Base-by-base conservation (phyloP, 2,888 invertebrate genomes). In the Sarcophaga carnaria region DNA sequence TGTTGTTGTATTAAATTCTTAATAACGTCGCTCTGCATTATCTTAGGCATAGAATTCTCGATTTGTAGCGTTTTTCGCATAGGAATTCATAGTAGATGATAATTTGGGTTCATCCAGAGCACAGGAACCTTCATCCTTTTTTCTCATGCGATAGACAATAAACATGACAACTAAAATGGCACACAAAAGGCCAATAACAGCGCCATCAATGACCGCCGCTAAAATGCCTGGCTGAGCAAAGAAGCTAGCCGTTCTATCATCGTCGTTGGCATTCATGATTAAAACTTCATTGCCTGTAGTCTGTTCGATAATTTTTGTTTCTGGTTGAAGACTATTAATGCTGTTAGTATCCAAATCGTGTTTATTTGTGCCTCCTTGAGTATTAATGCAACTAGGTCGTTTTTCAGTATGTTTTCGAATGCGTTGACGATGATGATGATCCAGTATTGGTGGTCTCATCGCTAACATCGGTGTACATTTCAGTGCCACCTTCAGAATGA, bases 121-220 rank as follows among this genome's bases (percentile, higher is more conserved):
- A 94, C 99, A 99, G 90, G 99, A 99, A 84, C 99, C 99, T 94
- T 99, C 99, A 94, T 99, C 99, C 96, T 99, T 99, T 96, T 99
- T 99, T 94, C 99, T 96, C 99, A 99, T 99, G 93, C 99, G 96
- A 94, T 99, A 99, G 74, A 99, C 98, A 93, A 99, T 98, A 95
- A 99, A 99, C 99, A 99, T 99, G 90, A 99, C 98, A 92, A 99
- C 97, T 90, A 99, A 96, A 94, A 99, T 99, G 93, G 99, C 99
- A 94, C 99, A 99, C 87, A 99, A 95, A 86, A 99, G 95, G 85
- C 99, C 99, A 76, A 99, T 99, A 83, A 99, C 99, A 89, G 99
- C 99, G 90, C 99, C 99, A 90, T 99, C 99, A 94, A 99, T 98
- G 89, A 99, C 98, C 94, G 99, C 99, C 94, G 98, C 98, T 91